Conservation (phyloP, 2,113 vertebrate species). For the Passer montanus region DNA sequence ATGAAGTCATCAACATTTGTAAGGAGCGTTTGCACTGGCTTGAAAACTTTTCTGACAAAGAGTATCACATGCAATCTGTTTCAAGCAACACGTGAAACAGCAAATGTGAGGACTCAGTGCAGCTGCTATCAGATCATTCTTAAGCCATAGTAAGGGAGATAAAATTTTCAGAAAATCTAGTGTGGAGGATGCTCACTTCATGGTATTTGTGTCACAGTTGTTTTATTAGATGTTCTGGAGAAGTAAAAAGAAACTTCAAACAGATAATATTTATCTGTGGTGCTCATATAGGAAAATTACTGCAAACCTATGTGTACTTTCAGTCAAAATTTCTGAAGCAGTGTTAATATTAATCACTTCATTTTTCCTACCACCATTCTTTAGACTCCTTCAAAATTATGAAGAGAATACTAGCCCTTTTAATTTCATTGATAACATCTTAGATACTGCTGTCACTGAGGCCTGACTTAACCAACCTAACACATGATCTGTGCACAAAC, state of each 20-base stretch:
- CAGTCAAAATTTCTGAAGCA: background rate
- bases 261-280: background rate
- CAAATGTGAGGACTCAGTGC: background rate
- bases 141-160: background rate
- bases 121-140: background rate
- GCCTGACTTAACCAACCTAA: background rate
- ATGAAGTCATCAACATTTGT: background rate
- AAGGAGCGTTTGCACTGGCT: background rate
- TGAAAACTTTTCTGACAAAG: background rate
- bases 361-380: background rate
- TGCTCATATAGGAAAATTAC: background rate
- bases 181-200: background rate
- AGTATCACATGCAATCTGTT: fast-evolving
- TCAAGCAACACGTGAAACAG: background rate
- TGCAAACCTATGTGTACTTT: background rate
- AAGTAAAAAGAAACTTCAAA: background rate
- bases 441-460: background rate
- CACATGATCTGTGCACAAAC: background rate
- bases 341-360: background rate
- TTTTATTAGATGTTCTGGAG: background rate
- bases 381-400: background rate
- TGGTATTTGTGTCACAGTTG: background rate
- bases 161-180: background rate
- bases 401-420: background rate
- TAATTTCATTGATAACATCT: background rate